Conservation (phyloP, 2,888 invertebrate species). For the Archips xylosteana region DNA sequence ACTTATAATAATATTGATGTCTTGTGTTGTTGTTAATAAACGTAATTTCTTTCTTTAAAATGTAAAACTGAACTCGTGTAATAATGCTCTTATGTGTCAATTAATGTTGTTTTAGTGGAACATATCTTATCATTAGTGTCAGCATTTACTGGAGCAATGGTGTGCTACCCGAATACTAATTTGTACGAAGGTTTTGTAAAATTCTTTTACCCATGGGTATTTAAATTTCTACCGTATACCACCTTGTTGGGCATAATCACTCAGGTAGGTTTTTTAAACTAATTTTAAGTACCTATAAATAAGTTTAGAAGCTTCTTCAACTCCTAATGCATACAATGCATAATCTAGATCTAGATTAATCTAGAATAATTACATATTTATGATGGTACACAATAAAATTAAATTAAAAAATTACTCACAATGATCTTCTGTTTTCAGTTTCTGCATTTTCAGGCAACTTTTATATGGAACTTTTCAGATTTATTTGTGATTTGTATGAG, state of each 20-base stretch:
- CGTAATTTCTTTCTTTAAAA: not conserved
- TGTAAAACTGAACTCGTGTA: not conserved
- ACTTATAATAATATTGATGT: no score
- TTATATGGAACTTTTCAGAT: constrained; percentile 91
- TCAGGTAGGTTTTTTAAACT: constrained; percentile 58
- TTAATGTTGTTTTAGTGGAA: constrained; percentile 64
- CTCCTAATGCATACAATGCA: no score
- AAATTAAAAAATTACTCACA: not conserved
- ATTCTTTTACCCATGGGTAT: constrained; percentile 76
- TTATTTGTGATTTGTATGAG: constrained; percentile 90
- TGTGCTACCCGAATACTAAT: constrained; percentile 54
- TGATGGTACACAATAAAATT: not conserved
- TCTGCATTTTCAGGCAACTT: constrained; percentile 87
- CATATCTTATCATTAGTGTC: constrained; percentile 71
- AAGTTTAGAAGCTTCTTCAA: no score
- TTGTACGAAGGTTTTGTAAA: constrained; percentile 67
- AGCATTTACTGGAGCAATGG: constrained; percentile 63
- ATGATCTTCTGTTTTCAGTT: constrained; percentile 63
- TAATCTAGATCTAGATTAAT: no score
- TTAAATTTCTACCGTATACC: constrained; percentile 66
- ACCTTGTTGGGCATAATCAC: constrained; percentile 63
- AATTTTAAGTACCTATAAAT: not conserved
- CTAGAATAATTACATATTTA: not conserved
- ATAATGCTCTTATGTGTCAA: not conserved
- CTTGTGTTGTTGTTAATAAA: no score